phyloP scores from a whole-genome alignment of 2,888 invertebrate species.

The Erebia ligea region DNA sequence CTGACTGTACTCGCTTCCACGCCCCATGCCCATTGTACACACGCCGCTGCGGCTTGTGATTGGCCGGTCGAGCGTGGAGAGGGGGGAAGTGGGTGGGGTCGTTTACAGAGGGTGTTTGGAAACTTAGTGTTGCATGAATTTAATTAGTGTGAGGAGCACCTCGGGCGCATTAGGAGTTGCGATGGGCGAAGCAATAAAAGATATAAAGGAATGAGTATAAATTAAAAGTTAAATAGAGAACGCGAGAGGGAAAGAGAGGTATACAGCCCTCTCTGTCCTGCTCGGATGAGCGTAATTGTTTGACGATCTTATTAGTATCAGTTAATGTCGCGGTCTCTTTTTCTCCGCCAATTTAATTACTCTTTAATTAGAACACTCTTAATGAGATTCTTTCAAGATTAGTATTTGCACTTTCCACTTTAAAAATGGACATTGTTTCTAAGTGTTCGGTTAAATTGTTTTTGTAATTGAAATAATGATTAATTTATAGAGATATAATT shows the following conservation, averaged over 20 bases:
- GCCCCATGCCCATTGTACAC: constrained; percentile 50
- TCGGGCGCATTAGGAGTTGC: constrained; percentile 83
- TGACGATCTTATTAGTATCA: constrained; percentile 84
- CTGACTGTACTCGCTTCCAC: constrained; percentile 61
- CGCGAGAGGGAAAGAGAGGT: constrained; percentile 59
- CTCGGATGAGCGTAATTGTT: constrained; percentile 78
- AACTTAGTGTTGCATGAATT: constrained; percentile 83
- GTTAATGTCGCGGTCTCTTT: constrained; percentile 81
- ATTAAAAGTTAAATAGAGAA: constrained; percentile 84
- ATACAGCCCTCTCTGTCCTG: constrained; percentile 50
- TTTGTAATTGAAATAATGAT: constrained; percentile 8
- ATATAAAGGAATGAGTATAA: constrained; percentile 84
- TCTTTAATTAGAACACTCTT: constrained; percentile 77
- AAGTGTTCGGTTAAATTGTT: neutral
- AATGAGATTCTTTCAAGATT: constrained; percentile 72
- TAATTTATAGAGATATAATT: neutral
- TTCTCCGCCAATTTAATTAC: constrained; percentile 81
- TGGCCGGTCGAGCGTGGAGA: constrained; percentile 52
- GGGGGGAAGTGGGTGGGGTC: constrained; percentile 52
- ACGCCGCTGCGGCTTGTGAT: constrained; percentile 52
- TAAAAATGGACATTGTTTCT: constrained; percentile 54
- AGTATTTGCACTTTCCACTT: constrained; percentile 53
- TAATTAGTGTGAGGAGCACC: constrained; percentile 82
- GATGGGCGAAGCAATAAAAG: constrained; percentile 84
- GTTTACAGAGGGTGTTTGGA: constrained; percentile 56